Percentiles rank a stretch among this genome's conserved stretches.
Conservation (phyloP, 2,888 invertebrate genomes). For the Listrodromus nycthemerus region DNA sequence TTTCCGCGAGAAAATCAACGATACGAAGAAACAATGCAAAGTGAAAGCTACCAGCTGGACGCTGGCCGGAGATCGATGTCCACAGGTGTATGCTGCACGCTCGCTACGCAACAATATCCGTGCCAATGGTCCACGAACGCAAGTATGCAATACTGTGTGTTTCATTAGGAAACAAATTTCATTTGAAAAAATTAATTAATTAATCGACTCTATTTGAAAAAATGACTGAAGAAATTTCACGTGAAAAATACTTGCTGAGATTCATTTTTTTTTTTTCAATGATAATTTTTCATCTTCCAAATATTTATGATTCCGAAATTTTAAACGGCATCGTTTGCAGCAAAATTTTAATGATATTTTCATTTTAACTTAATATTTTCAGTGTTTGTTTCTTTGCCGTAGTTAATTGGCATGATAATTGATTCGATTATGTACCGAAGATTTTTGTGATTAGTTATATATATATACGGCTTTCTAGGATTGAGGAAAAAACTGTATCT, state of each 20-base stretch:
- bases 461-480: constrained; percentile 10
- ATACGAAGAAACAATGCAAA: constrained; percentile 63
- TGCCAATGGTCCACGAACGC: constrained; percentile 3
- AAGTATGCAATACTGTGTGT: not conserved
- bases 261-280: too few species aligned
- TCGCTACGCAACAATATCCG: constrained; percentile 4
- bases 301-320: not conserved
- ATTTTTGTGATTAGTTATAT: not conserved
- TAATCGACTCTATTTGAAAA: too few species aligned
- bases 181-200: too few species aligned
- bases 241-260: too few species aligned
- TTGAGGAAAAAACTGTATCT: constrained; percentile 4
- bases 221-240: too few species aligned
- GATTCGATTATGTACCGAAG: not conserved
- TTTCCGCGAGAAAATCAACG: constrained; percentile 67
- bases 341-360: not conserved
- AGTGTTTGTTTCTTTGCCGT: not conserved
- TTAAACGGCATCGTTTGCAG: not conserved
- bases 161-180: not conserved
- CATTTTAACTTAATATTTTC: not conserved
- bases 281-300: not conserved
- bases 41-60: constrained; percentile 65
- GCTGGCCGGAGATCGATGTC: constrained; percentile 61
- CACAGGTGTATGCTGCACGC: constrained; percentile 45
- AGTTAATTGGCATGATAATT: not conserved